A percentile compares a stretch with the other conserved stretches of the same genome.
Evolutionary conservation across 2,113 vertebrate genomes (phyloP).

Genomic region (Pseudorectes ferrugineus): DNA sequence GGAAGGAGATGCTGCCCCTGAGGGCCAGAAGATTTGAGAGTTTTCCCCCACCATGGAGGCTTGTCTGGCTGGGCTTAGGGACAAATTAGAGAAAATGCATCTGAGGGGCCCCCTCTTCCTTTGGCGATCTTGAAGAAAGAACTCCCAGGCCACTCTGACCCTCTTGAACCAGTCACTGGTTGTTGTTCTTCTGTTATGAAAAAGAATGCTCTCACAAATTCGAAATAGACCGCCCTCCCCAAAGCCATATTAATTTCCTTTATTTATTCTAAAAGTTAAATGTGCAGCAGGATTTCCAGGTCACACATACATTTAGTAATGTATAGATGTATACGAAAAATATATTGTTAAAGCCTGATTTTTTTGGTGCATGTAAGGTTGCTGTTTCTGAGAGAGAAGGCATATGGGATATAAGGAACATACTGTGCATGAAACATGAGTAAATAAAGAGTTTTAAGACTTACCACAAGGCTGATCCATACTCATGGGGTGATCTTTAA

Average conservation of each 20-base stretch:
- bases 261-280: neutral
- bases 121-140: neutral
- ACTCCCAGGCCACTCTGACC: neutral
- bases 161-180: neutral
- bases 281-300: neutral
- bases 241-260: neutral
- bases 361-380: neutral
- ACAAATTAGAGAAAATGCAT: neutral
- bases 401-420: conserved; percentile 14
- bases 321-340: neutral
- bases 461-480: neutral
- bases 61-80: neutral
- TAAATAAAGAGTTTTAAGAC: conserved; percentile 28
- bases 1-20: neutral
- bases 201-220: neutral
- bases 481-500: neutral
- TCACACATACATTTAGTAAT: neutral
- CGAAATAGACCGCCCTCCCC: neutral
- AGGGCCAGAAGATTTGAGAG: neutral
- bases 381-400: neutral
- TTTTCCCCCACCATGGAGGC: neutral
- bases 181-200: neutral
- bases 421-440: neutral
- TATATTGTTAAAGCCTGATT: neutral
- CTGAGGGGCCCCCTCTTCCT: neutral